These are phyloP conservation scores for Caenorhabditis elegans DNA, from an alignment of 1,140 invertebrate genomes.

Conservation along the genomic window DNA sequence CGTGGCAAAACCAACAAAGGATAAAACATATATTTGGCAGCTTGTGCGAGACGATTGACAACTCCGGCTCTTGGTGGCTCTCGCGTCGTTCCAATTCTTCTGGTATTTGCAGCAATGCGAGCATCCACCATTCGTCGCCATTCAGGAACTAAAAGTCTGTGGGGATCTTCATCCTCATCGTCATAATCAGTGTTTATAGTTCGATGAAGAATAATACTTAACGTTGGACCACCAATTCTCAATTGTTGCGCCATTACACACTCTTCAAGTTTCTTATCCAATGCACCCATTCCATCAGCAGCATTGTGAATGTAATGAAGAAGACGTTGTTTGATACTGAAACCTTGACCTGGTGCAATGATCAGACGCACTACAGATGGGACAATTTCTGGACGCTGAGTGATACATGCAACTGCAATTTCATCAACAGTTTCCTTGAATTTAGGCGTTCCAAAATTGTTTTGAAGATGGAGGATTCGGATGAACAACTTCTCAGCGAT, in stretches of 20 bases:
- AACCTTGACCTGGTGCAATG: not conserved
- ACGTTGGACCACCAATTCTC: not conserved
- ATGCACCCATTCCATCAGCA: not conserved
- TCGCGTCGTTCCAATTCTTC: not conserved
- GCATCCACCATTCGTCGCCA: not conserved
- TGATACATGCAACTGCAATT: not conserved
- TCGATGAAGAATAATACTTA: no score
- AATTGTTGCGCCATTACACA: not conserved
- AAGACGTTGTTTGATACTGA: not conserved
- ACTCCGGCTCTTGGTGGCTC: not conserved
- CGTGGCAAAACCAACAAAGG: not conserved
- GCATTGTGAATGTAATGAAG: not conserved
- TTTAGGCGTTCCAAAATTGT: not conserved
- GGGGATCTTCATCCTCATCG: no score
- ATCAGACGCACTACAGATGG: not conserved
- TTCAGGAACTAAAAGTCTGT: not conserved
- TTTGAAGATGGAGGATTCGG: not conserved
- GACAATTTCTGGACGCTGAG: not conserved
- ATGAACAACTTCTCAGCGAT: not conserved
- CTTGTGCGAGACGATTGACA: not conserved
- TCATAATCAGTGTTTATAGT: no score
- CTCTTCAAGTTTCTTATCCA: not conserved
- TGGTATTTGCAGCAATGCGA: not conserved
- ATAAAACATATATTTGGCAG: not conserved
- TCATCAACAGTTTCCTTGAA: not conserved